Percentiles rank a stretch among this genome's conserved stretches.
Evolutionary conservation across 2,113 vertebrate genomes (phyloP).

Genomic region (Phocoena sinus): DNA sequence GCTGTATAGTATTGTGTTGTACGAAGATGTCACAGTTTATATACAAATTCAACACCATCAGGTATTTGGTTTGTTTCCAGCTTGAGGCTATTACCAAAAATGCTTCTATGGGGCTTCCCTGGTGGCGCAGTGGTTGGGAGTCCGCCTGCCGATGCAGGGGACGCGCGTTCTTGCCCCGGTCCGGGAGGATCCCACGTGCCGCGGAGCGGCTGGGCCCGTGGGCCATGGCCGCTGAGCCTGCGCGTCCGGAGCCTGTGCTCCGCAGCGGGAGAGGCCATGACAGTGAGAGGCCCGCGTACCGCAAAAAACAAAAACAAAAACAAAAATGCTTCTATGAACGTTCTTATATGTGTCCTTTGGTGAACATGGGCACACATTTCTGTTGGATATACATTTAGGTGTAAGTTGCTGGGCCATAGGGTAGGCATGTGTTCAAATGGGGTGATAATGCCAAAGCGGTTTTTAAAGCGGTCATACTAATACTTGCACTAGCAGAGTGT

Average conservation of each 20-base stretch:
- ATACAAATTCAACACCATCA: not conserved
- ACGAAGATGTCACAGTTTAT: not conserved
- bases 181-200: accelerated
- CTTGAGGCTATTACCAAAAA: not conserved
- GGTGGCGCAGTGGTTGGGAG: no score
- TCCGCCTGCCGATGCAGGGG: no score
- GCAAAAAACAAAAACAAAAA: not conserved
- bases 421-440: not conserved
- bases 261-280: no score
- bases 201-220: no score
- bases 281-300: no score
- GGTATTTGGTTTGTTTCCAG: not conserved
- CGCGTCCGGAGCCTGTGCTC: no score
- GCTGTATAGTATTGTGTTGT: not conserved
- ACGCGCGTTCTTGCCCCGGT: no score
- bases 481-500: not conserved
- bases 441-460: not conserved
- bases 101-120: not conserved
- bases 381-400: not conserved
- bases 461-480: not conserved
- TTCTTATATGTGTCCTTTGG: not conserved
- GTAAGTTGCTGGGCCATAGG: not conserved
- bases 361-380: not conserved
- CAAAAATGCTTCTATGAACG: not conserved
- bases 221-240: no score